Base-by-base conservation (phyloP, 1,140 invertebrate genomes). In the Microplitis mediator region DNA sequence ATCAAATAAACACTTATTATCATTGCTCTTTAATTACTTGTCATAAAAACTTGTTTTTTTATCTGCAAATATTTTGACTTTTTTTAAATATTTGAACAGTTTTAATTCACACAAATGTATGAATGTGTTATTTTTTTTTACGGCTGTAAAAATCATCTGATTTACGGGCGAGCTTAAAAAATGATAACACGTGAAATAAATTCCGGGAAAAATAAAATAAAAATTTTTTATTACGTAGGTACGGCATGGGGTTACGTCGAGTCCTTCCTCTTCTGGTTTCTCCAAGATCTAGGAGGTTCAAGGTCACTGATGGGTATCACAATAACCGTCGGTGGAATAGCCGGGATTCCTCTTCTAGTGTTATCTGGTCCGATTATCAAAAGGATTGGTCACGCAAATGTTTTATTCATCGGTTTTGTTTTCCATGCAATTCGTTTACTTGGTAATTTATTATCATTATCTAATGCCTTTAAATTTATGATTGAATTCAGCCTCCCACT, bases 261-360 rank as follows among this genome's bases (percentile, higher is more conserved):
- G 83, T 94, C 91, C 70, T 97, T 95, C 84, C 86, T 96, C 3
- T 96, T 96, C 84, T 95, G 94, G 94, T 89, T 95, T 71, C 89
- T 96, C 6, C 90, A 94, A 84, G 94, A 95, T 80, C 85, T 95
- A 67, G 94, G 93, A 13, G 93, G 91, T 6, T 92, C 92, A 1
- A 91, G 93, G 73, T 92, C 92, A 6, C 86, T 96, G 32, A 94
- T 96, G 91, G 95, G 95, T 14, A 90, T 96, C 64, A 95, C 94
- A 0, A 91, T 96, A 73, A 93, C 94, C 0, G 91, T 95, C 32
- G 93, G 93, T 9, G 93, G 93, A 32, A 85, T 94, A 0, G 90
- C 93, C 4, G 94, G 95, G 9, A 89, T 95, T 65, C 93, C 94
- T 4, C 87, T 95, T 23, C 85, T 96, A 3, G 91, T 93, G 5